A percentile compares a stretch with the other conserved stretches of the same genome.
phyloP scores from a whole-genome alignment of 2,113 vertebrate species.

The Solea solea region DNA sequence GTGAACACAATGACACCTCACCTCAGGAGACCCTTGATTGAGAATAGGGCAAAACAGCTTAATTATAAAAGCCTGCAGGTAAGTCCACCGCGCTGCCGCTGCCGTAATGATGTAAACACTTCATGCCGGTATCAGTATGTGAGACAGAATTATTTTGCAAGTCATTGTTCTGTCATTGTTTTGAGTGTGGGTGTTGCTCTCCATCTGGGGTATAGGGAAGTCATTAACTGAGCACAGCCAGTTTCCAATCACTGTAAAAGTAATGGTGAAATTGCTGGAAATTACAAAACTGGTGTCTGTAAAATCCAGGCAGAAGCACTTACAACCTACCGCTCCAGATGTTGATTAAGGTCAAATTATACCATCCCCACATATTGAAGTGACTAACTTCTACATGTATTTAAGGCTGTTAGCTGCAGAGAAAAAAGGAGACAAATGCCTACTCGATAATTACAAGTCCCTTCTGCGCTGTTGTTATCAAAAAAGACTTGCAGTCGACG shows the following conservation, averaged over 20 bases:
- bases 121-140: constrained; percentile 38
- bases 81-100: constrained; percentile 20
- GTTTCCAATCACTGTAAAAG: constrained; percentile 61
- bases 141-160: constrained; percentile 41
- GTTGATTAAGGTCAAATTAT: constrained; percentile 51
- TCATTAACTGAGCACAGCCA: constrained; percentile 62
- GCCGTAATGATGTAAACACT: constrained; percentile 64
- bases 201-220: constrained; percentile 68
- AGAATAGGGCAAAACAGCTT: constrained; percentile 5
- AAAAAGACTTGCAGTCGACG: constrained; percentile 5
- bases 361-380: constrained; percentile 30
- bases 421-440: constrained; percentile 35
- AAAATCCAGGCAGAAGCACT: constrained; percentile 40
- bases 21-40: constrained; percentile 43
- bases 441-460: constrained; percentile 17
- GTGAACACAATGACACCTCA: constrained; percentile 35
- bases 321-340: constrained; percentile 56
- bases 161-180: constrained; percentile 62
- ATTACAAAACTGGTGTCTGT: constrained; percentile 45
- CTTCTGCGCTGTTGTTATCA: constrained; percentile 35
- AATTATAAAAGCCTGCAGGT: constrained; percentile 42
- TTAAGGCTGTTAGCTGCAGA: not conserved
- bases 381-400: constrained; percentile 6
- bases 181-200: constrained; percentile 62
- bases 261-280: constrained; percentile 56